Evolutionary conservation across 1,140 invertebrate genomes (phyloP).

Genomic region (Danaus melanippus): DNA sequence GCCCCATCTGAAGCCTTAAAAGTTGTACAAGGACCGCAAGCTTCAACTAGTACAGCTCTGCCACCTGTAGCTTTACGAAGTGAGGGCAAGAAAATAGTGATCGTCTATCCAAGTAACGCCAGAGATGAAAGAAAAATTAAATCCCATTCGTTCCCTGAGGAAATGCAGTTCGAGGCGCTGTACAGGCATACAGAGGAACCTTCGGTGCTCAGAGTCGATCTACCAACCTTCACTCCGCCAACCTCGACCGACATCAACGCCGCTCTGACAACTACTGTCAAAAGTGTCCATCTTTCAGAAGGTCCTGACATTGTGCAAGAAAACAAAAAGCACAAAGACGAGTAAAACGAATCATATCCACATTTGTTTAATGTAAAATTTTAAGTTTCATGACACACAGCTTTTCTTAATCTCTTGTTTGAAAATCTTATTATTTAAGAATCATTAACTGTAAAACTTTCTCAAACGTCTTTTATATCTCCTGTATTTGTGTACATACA

Average conservation of each 20-base stretch:
- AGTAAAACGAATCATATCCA: no score
- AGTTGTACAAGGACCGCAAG: slow-evolving; percentile 44
- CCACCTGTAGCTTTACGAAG: slow-evolving; percentile 57
- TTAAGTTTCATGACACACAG: slow-evolving; percentile 5
- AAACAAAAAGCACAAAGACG: no score
- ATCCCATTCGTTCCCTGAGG: slow-evolving; percentile 63
- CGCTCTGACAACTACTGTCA: slow-evolving; percentile 7
- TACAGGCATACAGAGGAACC: slow-evolving; percentile 58
- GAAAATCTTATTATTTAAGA: slow-evolving; percentile 10
- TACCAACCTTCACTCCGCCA: slow-evolving; percentile 66
- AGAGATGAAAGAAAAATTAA: slow-evolving; percentile 66
- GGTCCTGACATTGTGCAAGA: no score
- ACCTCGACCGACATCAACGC: slow-evolving; percentile 20
- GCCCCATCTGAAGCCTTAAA: slow-evolving; percentile 37
- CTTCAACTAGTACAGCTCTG: slow-evolving; percentile 56
- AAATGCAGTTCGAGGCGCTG: slow-evolving; percentile 65
- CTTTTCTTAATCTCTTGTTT: slow-evolving; percentile 13
- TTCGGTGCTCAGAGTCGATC: slow-evolving; percentile 46
- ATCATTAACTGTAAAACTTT: no score
- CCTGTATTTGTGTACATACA: slow-evolving; percentile 29
- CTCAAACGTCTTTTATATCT: no score
- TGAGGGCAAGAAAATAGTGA: slow-evolving; percentile 63
- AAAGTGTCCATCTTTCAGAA: not conserved
- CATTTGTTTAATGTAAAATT: not conserved
- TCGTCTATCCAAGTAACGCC: slow-evolving; percentile 67